Base-by-base conservation (phyloP, 2,888 invertebrate species). In the Molorchus minor region DNA sequence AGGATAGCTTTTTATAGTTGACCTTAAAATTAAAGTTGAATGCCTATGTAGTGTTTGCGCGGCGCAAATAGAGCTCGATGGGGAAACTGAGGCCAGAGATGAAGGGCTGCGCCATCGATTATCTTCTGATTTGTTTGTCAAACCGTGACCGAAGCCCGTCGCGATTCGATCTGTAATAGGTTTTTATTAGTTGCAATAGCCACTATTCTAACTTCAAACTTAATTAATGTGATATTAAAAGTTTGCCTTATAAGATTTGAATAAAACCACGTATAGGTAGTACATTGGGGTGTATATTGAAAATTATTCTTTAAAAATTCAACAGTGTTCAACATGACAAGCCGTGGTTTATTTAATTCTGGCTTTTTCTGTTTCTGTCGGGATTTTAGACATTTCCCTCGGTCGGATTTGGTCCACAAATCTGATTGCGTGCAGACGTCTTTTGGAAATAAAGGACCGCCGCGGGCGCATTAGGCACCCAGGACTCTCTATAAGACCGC, bases 101-200 rank as follows among this genome's bases (percentile, higher is more conserved):
- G 55, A 55, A 46, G 55, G 16, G 40, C 29, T 46, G 19, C 55
- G 8, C 35, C 55, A 55, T 55, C 55, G 55, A 46, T 55, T 55
- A 36, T 55, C 19, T 13, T 19, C 38, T 10, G 36, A 40, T 45
- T 46, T 33, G 41, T 38, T 45, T 54, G 36, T 54, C 17, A 45
- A 54, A n/a, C 29, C 16, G 41, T 13, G 43, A 36, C 36, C 36
- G 36, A 36, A 10, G 47, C 25, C 25, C 4, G 62, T n/a, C n/a
- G n/a, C n/a, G 56, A 56, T 56, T 62, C 49, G 43, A 52, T 47
- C 58, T 59, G 59, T 57, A 65, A 62, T 65, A 60, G 60, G 54
- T 47, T 60, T 59, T 59, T 57, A 65, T 65, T 65, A 60, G 60
- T 60, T 60, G 49, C 49, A 38, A 25, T 38, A 38, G 49, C 38